Conservation (phyloP, 2,888 invertebrate species). For the Sclerodermus sp. region DNA sequence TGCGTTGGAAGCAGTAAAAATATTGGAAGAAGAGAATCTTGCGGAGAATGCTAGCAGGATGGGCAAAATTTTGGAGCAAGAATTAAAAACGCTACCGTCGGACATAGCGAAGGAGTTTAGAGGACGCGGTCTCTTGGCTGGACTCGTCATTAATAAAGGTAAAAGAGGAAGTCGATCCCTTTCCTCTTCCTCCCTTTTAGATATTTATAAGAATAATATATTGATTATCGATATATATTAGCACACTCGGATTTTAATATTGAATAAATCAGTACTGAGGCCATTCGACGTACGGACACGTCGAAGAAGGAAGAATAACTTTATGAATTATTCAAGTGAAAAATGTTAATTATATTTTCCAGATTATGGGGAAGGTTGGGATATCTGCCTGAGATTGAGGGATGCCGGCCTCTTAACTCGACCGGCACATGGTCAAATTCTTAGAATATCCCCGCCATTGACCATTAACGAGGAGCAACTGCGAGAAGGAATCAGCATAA, state of each 20-base stretch:
- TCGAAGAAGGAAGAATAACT: too few relatives aligned
- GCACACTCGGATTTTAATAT: not conserved
- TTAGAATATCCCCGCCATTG: conserved; percentile 73
- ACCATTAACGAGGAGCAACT: conserved; percentile 66
- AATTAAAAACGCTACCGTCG: conserved; percentile 66
- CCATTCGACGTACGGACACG: too few relatives aligned
- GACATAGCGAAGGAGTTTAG: conserved; percentile 68
- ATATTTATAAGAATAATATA: too few relatives aligned
- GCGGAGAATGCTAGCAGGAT: conserved; percentile 72
- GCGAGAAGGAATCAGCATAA: conserved; percentile 57
- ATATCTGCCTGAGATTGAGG: conserved; percentile 66
- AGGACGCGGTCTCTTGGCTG: conserved; percentile 78
- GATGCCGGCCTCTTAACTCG: conserved; percentile 72
- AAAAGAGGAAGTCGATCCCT: conserved; percentile 25
- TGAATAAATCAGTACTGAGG: not conserved
- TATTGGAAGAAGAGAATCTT: conserved; percentile 75
- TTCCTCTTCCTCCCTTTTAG: too few relatives aligned
- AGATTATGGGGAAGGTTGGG: conserved; percentile 68
- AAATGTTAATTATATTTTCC: conserved; percentile 16
- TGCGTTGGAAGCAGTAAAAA: conserved; percentile 73
- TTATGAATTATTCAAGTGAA: too few relatives aligned
- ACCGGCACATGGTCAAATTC: conserved; percentile 73
- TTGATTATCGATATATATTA: not conserved
- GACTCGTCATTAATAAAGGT: conserved; percentile 73
- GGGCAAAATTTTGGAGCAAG: conserved; percentile 68